A percentile compares a stretch with the other conserved stretches of the same genome.
These are phyloP conservation scores for Poecilia latipinna DNA, from an alignment of 2,113 vertebrate genomes.

Conservation along the genomic window DNA sequence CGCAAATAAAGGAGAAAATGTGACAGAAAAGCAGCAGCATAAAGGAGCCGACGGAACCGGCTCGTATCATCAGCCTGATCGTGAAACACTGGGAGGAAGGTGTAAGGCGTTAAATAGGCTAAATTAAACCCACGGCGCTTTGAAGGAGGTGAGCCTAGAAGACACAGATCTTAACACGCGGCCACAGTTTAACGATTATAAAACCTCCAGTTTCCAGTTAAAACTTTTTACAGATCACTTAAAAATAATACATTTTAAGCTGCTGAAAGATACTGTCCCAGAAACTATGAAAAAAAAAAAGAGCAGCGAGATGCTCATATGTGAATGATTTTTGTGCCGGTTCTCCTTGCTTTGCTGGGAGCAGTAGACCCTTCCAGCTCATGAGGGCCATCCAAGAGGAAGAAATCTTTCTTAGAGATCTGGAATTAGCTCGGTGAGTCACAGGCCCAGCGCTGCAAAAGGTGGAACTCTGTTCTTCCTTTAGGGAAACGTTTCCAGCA, in stretches of 20 bases:
- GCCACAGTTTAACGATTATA: too few relatives aligned
- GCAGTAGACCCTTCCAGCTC: constrained; percentile 9
- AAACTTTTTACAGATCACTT: background rate
- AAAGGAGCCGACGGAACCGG: background rate
- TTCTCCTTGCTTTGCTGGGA: background rate
- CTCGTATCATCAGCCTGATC: background rate
- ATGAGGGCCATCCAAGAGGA: constrained; percentile 7
- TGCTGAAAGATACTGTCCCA: background rate
- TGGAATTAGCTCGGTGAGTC: constrained; percentile 43
- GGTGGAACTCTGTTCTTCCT: constrained; percentile 40
- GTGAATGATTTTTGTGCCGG: constrained; percentile 26
- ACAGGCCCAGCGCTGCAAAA: constrained; percentile 13
- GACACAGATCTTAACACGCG: too few relatives aligned
- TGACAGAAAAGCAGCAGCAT: background rate
- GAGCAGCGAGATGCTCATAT: background rate
- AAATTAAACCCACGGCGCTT: background rate
- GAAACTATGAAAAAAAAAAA: background rate
- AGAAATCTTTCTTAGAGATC: constrained; percentile 31
- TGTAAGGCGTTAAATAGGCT: background rate
- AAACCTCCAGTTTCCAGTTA: background rate
- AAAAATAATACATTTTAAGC: background rate
- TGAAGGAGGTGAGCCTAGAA: background rate
- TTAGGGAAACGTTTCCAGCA: constrained; percentile 29
- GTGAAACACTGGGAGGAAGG: background rate
- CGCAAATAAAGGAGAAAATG: background rate